phyloP scores from a whole-genome alignment of 2,888 invertebrate species.

The Apomyelois bistriatella region DNA sequence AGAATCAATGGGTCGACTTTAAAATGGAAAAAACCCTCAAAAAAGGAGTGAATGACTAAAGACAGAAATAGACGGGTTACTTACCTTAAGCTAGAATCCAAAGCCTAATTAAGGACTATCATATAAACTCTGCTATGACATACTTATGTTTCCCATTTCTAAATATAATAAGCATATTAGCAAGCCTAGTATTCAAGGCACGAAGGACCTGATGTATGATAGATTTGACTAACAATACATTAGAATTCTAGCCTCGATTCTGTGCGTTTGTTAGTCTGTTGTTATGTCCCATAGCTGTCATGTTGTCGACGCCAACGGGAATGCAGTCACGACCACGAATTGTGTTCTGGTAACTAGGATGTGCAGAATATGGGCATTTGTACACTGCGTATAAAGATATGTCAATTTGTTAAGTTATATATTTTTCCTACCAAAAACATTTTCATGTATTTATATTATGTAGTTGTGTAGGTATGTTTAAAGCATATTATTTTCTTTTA shows the following conservation, averaged over 20 bases:
- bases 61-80: too few species aligned
- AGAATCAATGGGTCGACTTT: too few species aligned
- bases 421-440: too few species aligned
- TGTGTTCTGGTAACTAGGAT: background rate
- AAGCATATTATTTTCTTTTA: too few species aligned
- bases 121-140: too few species aligned
- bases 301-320: background rate
- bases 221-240: slow-evolving; percentile 8
- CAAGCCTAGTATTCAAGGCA: background rate
- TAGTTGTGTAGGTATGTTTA: too few species aligned
- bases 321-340: background rate
- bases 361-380: background rate
- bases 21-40: too few species aligned
- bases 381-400: background rate
- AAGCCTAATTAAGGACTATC: too few species aligned
- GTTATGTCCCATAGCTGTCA: slow-evolving; percentile 1
- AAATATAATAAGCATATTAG: slow-evolving; percentile 3
- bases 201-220: background rate
- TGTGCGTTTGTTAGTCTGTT: slow-evolving; percentile 7
- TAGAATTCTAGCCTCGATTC: slow-evolving; percentile 9
- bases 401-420: too few species aligned
- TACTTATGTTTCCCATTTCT: background rate
- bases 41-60: too few species aligned
- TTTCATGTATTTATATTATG: too few species aligned
- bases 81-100: too few species aligned